These are phyloP conservation scores for Asobara japonica DNA, from an alignment of 1,140 invertebrate genomes.

Conservation along the genomic window DNA sequence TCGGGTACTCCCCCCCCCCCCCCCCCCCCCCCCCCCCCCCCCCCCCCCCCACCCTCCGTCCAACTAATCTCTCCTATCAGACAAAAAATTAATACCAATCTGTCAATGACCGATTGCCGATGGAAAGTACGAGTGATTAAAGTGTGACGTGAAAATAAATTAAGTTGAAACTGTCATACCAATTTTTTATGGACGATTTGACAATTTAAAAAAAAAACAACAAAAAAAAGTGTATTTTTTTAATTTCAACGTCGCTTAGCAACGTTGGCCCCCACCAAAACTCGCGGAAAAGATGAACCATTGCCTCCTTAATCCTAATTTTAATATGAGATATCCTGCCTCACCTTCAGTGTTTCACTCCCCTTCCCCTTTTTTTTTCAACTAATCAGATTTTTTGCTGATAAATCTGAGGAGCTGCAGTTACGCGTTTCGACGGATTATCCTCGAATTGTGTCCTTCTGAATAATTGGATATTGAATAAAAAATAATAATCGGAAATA, in stretches of 20 bases:
- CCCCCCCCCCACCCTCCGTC: too few relatives aligned
- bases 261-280: constrained; percentile 24
- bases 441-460: constrained; percentile 30
- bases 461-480: background rate
- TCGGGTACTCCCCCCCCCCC: too few relatives aligned
- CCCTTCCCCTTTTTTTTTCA: background rate
- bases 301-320: background rate
- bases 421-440: constrained; percentile 30
- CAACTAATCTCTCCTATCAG: too few relatives aligned
- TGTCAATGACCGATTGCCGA: too few relatives aligned
- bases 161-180: constrained; percentile 31
- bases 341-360: background rate
- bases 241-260: constrained; percentile 49
- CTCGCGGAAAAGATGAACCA: constrained; percentile 12
- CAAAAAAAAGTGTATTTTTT: constrained; percentile 55
- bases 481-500: too few relatives aligned
- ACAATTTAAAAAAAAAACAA: too few relatives aligned
- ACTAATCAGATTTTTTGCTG: background rate
- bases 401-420: background rate
- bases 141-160: constrained; percentile 35
- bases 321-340: background rate
- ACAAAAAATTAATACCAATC: too few relatives aligned
- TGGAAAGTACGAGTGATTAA: constrained; percentile 35
- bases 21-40: too few relatives aligned
- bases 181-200: constrained; percentile 48